phyloP scores from a whole-genome alignment of 1,140 invertebrate genomes.

The Saccostrea echinata region DNA sequence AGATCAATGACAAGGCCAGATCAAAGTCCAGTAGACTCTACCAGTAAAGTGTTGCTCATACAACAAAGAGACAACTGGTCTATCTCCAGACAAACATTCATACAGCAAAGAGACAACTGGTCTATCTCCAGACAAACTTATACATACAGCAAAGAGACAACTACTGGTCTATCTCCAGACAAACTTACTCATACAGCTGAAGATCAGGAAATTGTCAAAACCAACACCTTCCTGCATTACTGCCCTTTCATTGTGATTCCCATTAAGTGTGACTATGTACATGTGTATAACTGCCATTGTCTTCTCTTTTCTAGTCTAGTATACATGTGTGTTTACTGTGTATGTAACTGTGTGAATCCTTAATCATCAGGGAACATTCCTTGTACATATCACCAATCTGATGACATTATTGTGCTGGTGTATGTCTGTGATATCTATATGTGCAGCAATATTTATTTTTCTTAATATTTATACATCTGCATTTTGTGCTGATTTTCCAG shows the following conservation, averaged over 20 bases:
- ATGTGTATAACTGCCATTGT: not conserved
- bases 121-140: not conserved
- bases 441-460: constrained; percentile 34
- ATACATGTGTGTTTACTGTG: not conserved
- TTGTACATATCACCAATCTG: not conserved
- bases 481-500: not conserved
- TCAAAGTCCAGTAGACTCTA: not conserved
- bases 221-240: not conserved
- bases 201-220: not conserved
- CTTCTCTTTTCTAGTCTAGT: constrained; percentile 7
- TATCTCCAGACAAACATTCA: not conserved
- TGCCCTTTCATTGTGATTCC: not conserved
- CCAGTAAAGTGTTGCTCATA: not conserved
- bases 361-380: not conserved
- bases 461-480: not conserved
- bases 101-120: not conserved
- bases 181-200: too few relatives aligned
- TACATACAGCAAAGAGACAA: not conserved
- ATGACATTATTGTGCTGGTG: not conserved
- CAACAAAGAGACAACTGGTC: not conserved
- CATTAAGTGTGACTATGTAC: not conserved
- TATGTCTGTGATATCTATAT: constrained; percentile 17
- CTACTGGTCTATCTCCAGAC: not conserved
- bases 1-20: not conserved
- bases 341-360: not conserved